These are phyloP conservation scores for Syngnathus rostellatus DNA, from an alignment of 2,797 vertebrate species.

Conservation along the genomic window DNA sequence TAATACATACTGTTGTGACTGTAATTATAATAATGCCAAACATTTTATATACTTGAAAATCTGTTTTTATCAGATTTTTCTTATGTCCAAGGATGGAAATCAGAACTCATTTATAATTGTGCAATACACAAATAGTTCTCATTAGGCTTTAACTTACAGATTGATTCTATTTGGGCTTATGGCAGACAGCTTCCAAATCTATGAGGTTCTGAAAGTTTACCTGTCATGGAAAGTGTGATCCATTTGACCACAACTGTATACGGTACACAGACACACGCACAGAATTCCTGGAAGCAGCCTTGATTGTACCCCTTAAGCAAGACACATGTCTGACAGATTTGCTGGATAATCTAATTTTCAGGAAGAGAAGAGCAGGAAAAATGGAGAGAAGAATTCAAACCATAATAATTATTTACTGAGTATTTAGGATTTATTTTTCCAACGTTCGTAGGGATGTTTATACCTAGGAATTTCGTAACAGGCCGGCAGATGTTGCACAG, in stretches of 20 bases:
- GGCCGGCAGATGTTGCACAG: slow-evolving; percentile 50
- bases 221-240: not conserved
- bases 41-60: not conserved
- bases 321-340: not conserved
- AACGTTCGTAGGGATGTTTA: slow-evolving; percentile 42
- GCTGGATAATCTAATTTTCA: not conserved
- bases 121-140: not conserved
- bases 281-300: not conserved
- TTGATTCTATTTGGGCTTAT: not conserved
- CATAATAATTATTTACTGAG: slow-evolving; percentile 6
- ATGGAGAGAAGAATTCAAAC: not conserved
- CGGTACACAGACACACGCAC: too few relatives aligned
- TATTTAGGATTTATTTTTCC: slow-evolving; percentile 26
- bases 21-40: not conserved
- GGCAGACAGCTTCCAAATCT: not conserved
- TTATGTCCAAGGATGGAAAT: not conserved
- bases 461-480: slow-evolving; percentile 22
- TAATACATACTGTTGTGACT: not conserved
- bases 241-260: not conserved
- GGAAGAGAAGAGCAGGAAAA: not conserved
- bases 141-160: not conserved
- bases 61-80: not conserved
- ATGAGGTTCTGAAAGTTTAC: not conserved
- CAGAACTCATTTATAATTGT: not conserved
- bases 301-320: not conserved